phyloP scores from a whole-genome alignment of 2,888 invertebrate species.

The Leptopterna dolabrata region DNA sequence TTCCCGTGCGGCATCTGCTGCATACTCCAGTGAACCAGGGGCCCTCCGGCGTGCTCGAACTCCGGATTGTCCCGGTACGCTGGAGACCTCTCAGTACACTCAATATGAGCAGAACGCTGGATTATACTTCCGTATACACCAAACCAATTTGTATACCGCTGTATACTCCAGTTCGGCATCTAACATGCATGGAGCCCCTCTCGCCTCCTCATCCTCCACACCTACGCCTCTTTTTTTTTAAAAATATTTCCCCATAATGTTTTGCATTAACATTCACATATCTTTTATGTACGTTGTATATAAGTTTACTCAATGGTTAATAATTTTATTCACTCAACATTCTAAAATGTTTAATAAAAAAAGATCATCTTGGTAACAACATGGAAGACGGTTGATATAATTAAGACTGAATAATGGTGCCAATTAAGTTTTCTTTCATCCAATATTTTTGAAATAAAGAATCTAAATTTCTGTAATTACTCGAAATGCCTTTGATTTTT shows the following conservation, averaged over 20 bases:
- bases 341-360: background rate
- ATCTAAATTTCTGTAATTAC: background rate
- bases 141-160: background rate
- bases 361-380: background rate
- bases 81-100: background rate
- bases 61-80: background rate
- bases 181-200: slow-evolving; percentile 54
- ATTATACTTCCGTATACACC: slow-evolving; percentile 33
- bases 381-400: slow-evolving; percentile 44
- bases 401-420: slow-evolving; percentile 63
- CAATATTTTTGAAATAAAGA: background rate
- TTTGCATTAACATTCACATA: slow-evolving; percentile 58
- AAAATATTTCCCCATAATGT: slow-evolving; percentile 45
- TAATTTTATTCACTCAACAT: slow-evolving; percentile 44
- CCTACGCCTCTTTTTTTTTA: slow-evolving; percentile 38
- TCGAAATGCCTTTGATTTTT: background rate
- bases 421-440: slow-evolving; percentile 59
- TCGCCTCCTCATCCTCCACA: background rate
- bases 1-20: slow-evolving; percentile 63
- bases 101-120: background rate
- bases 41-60: background rate
- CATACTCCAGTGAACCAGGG: slow-evolving; percentile 61
- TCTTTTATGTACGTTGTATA: slow-evolving; percentile 58
- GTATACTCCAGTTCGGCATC: slow-evolving; percentile 36
- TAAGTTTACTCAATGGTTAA: slow-evolving; percentile 51